Conservation (phyloP, 2,888 invertebrate genomes). For the Eustalomyia histrio region DNA sequence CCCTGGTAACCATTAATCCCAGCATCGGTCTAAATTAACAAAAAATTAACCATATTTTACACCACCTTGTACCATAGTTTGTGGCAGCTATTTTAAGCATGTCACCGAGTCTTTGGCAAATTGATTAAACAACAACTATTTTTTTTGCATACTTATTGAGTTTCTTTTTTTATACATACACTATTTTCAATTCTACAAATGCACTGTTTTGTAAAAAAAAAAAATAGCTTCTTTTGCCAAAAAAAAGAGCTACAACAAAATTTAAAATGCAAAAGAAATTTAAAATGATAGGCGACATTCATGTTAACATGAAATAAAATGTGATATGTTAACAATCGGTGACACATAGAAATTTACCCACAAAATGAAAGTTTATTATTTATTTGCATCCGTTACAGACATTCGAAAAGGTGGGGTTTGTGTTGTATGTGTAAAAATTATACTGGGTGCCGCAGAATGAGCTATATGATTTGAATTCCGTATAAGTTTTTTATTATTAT, state of each 20-base stretch:
- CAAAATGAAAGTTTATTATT: background rate
- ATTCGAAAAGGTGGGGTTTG: no score
- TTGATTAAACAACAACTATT: constrained; percentile 66
- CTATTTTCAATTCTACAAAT: constrained; percentile 10
- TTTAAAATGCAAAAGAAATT: constrained; percentile 5
- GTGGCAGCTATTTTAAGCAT: constrained; percentile 65
- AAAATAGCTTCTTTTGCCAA: constrained; percentile 2
- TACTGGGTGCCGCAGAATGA: no score
- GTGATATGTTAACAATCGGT: constrained; percentile 10
- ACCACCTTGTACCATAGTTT: background rate
- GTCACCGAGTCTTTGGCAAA: constrained; percentile 67
- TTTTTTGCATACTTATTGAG: constrained; percentile 12
- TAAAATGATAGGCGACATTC: constrained; percentile 18
- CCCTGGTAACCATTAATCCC: no score
- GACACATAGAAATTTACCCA: background rate
- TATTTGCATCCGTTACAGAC: no score
- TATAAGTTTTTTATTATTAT: no score
- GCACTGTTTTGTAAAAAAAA: background rate
- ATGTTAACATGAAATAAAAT: constrained; percentile 17
- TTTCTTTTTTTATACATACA: constrained; percentile 22
- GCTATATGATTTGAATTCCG: no score
- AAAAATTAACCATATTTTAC: no score
- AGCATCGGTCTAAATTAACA: no score
- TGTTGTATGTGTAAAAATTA: no score
- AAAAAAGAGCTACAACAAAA: background rate